Evolutionary conservation across 1,140 invertebrate genomes (phyloP).

Genomic region (Agrilus planipennis): DNA sequence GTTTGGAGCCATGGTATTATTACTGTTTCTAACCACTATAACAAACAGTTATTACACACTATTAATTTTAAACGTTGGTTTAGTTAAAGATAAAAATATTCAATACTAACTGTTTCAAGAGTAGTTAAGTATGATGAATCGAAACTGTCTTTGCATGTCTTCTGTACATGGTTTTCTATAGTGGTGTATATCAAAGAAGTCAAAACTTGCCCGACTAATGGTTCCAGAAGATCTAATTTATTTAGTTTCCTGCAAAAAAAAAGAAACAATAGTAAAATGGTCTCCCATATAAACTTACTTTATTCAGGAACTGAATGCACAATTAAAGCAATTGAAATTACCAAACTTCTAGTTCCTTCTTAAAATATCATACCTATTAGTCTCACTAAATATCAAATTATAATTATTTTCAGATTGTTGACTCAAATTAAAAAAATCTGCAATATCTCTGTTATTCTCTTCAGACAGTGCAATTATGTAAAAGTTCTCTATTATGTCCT

Average conservation of each 20-base stretch:
- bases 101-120: slow-evolving; percentile 46
- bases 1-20: slow-evolving; percentile 72
- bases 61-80: slow-evolving; percentile 2
- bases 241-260: slow-evolving; percentile 41
- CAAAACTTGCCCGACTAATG: slow-evolving; percentile 65
- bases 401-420: no score
- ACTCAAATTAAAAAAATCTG: slow-evolving; percentile 7
- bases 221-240: slow-evolving; percentile 65
- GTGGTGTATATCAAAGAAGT: slow-evolving; percentile 68
- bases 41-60: slow-evolving; percentile 9
- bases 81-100: slow-evolving; percentile 1
- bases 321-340: not conserved
- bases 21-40: slow-evolving; percentile 67
- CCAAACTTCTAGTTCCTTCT: no score
- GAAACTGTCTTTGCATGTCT: slow-evolving; percentile 70
- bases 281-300: not conserved
- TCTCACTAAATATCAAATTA: no score
- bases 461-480: slow-evolving; percentile 66
- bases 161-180: slow-evolving; percentile 68
- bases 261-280: slow-evolving; percentile 1
- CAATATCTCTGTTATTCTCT: slow-evolving; percentile 44
- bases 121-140: slow-evolving; percentile 61
- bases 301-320: not conserved
- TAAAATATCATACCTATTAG: no score
- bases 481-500: slow-evolving; percentile 58